Base-by-base conservation (phyloP, 2,888 invertebrate genomes). In the Germaria angustata region DNA sequence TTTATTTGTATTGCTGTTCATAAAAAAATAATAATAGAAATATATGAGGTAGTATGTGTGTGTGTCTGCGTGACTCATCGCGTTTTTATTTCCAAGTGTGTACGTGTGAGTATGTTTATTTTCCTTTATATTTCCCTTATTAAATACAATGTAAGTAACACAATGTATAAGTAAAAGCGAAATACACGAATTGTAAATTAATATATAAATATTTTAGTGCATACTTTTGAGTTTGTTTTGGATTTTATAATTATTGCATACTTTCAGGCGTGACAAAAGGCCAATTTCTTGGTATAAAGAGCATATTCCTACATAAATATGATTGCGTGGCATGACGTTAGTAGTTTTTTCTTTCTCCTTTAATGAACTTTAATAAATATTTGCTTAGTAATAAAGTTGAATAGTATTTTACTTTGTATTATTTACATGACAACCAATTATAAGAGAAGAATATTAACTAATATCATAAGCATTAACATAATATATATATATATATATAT, bases 171-270 rank as follows among this genome's bases (percentile, higher is more conserved):
- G 17, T 39, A 41, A 28, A 41, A 55, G 53, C 15, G 15, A 53
- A 53, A 53, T 15, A 44, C 8, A 24, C 22, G 11, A 32, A 44
- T 41, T 32, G 53, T 68, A 59, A 59, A 46, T 65, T 17, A 51
- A 68, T 41, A 51, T 41, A 59, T 11, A 49, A 41, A 66, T 15
- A 66, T 46, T 49, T 49, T 9, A 32, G 57, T 11, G 68, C 68
- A 76, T 59, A 68, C 28, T 76, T 75, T 36, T n/a, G 1, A n/a
- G 36, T n/a, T 8, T 61, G 32, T 8, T 49, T 22, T 6, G 28
- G 22, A 41, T 68, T 32, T 15, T 51, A 68, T 68, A 68, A 9
- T 51, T 41, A 51, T 51, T 68, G 76, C 76, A 68, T 68, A 68
- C 68, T 68, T 77, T 68, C 13, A 51, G 76, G 68, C 76, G 76